Evolutionary conservation across 1,140 invertebrate genomes (phyloP), one percentile per base, ranked within the genome.

Genomic region (Lethrus apterus): DNA sequence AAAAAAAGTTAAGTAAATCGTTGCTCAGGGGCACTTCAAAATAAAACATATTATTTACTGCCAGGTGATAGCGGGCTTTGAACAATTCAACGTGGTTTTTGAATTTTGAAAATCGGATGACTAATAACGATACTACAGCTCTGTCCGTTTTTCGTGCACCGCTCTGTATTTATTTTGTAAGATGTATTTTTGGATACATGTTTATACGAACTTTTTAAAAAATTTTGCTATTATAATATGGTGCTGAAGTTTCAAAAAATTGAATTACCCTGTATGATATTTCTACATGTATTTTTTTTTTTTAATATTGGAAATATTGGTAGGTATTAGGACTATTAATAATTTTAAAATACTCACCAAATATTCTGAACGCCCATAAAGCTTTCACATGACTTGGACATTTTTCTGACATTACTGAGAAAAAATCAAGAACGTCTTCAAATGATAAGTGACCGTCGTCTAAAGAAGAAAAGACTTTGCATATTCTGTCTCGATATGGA

Each of bases 321-420:
- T n/a, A n/a, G n/a, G n/a, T n/a, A n/a, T n/a, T n/a, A 44, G 31
- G 10, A 44, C 7, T 17, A 44, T 32, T 15, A 34, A n/a, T 3
- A 32, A 3, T 23, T 44, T 36, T 32, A 35, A 42, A 43, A 17
- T 38, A 60, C 54, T 65, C 69, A 84, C 84, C 84, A 61, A 80
- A 87, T 46, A 89, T 78, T 63, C 71, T 72, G 59, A 88, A 88
- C n/a, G 83, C 84, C 76, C 86, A 87, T 5, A 68, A 65, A 8
- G 83, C 75, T 65, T 86, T 87, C 4, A 84, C 73, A 23, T 77
- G 70, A 10, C 72, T 57, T 0, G 84, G 83, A 49, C 83, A 83
- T 46, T 78, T 72, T 29, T 77, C 68, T 20, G 78, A 81, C 69
- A 87, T 81, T 2, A 79, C 82, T 1, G 83, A 85, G 51, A 75